Evolutionary conservation across 2,888 invertebrate genomes (phyloP), one percentile per base, ranked within the genome.

Genomic region (Zaprionus lineosus): DNA sequence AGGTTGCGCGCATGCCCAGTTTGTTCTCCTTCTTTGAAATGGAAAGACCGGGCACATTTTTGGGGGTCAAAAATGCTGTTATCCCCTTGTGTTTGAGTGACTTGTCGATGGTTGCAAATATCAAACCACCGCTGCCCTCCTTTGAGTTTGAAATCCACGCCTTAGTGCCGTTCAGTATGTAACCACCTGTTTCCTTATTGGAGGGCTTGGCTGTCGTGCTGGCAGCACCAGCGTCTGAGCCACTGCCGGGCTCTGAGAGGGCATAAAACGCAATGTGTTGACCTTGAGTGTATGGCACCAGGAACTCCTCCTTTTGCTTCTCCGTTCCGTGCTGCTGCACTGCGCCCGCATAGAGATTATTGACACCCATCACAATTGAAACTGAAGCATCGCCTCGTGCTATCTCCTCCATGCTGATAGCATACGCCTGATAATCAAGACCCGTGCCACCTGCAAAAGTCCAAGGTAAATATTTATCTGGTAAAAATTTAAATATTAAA

Each of bases 11-110:
- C 62, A 94, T 94, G 5, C 97, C 97, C 50, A 98, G 89, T 90
- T 98, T 98, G 85, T 97, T 97, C 90, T 98, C 98, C 85, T 97
- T 97, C 88, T 98, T 97, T 0, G 97, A 97, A 59, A 97, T 88
- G 40, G 94, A 93, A 53, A 98, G 91, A 0, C 98, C 97, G 64
- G 92, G 90, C 0, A 91, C 93, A 8, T 95, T 94, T 86, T 95
- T 97, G 1, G 95, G 95, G 0, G 97, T 93, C 52, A 98, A 91
- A 86, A 98, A 94, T 3, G 97, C 96, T 61, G 97, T 97, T 58
- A 98, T 98, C 63, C 91, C 92, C 89, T 93, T 94, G 69, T 94
- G 93, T 84, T 93, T 94, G 2, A 93, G 83, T 44, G 87, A 91
- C 69, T 96, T 97, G 84, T 97, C 96, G 7, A 97, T 97, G 0